Conservation (phyloP, 2,113 vertebrate genomes). For the Dryoscopus gambensis region DNA sequence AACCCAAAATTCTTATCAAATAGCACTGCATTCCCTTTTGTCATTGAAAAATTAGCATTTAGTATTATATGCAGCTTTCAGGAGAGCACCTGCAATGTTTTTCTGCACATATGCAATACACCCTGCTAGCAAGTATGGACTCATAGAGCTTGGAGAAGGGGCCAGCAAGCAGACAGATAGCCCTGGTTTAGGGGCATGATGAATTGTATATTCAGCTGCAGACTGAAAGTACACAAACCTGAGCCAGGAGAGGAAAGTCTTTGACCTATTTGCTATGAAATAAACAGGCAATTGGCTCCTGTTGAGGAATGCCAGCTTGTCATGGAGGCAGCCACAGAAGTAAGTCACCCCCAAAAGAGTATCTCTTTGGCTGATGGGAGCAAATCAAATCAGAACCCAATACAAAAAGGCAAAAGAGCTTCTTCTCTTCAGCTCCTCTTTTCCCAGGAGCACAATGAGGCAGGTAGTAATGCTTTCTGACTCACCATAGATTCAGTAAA, state of each 20-base stretch:
- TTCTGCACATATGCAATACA: not conserved
- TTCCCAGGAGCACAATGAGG: not conserved
- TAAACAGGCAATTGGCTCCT: not conserved
- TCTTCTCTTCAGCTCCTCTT: not conserved
- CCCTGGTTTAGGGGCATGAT: not conserved
- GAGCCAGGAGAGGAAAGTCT: not conserved
- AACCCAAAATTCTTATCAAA: not conserved
- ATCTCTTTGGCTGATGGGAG: not conserved
- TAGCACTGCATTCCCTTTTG: not conserved
- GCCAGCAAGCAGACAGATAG: not conserved
- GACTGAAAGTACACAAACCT: not conserved
- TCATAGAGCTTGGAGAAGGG: not conserved
- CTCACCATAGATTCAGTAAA: slow-evolving; percentile 17
- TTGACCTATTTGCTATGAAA: not conserved
- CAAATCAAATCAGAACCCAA: not conserved
- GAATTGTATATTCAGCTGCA: not conserved
- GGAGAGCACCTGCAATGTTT: not conserved
- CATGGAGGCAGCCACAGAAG: not conserved
- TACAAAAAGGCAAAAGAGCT: not conserved
- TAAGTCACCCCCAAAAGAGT: not conserved
- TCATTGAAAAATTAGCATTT: not conserved
- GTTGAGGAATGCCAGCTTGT: not conserved
- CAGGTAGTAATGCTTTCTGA: not conserved
- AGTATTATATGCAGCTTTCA: not conserved
- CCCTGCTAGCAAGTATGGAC: not conserved